Evolutionary conservation across 1,140 invertebrate species (phyloP).

Genomic region (Drosophila subobscura): DNA sequence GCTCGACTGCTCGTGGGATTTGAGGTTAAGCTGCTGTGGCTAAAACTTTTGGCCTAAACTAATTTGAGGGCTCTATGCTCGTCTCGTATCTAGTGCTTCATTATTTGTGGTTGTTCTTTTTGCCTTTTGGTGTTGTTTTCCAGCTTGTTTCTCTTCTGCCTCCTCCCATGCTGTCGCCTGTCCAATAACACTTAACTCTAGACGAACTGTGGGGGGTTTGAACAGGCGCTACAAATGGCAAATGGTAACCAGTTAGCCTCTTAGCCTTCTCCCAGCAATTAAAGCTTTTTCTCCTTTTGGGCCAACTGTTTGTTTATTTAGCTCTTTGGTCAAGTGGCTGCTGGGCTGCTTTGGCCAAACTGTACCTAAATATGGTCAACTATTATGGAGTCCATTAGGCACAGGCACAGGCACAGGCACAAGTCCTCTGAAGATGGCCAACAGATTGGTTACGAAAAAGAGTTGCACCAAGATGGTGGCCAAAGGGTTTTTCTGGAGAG

Average conservation of each 20-base stretch:
- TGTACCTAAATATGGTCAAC: conserved; percentile 51
- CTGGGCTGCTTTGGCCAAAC: conserved; percentile 21
- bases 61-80: conserved; percentile 54
- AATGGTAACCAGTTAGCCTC: conserved; percentile 19
- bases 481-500: conserved; percentile 8
- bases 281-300: conserved; percentile 33
- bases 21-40: conserved; percentile 78
- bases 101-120: conserved; percentile 57
- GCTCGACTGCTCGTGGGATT: conserved; percentile 55
- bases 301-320: conserved; percentile 54
- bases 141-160: conserved; percentile 29
- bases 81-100: conserved; percentile 60
- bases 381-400: conserved; percentile 75
- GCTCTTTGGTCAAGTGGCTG: conserved; percentile 39
- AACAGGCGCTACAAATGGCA: conserved; percentile 34
- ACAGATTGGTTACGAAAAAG: conserved; percentile 37
- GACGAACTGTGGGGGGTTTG: conserved; percentile 32
- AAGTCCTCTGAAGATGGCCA: conserved; percentile 32
- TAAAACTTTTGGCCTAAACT: conserved; percentile 81
- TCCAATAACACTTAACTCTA: conserved; percentile 74
- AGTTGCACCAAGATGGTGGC: conserved; percentile 22
- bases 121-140: conserved; percentile 33
- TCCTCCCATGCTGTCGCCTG: conserved; percentile 46
- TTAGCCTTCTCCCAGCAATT: conserved; percentile 27
- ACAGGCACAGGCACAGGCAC: conserved; percentile 18